These are phyloP conservation scores for Quadriops clusia DNA, from an alignment of 2,888 invertebrate species.

Conservation along the genomic window DNA sequence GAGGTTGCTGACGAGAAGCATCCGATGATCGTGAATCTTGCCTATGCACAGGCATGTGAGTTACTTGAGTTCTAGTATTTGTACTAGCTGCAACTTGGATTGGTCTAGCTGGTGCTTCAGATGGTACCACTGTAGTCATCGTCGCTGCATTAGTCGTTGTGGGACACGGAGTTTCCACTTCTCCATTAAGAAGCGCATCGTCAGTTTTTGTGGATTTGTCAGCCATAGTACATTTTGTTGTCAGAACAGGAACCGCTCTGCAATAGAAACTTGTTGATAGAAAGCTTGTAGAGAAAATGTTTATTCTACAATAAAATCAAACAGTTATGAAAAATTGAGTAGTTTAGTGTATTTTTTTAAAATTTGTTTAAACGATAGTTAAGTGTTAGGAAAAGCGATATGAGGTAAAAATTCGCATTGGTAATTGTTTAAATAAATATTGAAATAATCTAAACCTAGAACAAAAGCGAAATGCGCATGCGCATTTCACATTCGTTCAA, in stretches of 20 bases:
- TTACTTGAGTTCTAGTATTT: conserved; percentile 19
- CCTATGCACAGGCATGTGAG: conserved; percentile 13
- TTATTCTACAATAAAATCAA: too few relatives aligned
- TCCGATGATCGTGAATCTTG: conserved; percentile 16
- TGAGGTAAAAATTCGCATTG: too few relatives aligned
- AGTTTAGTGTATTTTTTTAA: too few relatives aligned
- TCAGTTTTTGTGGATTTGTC: conserved; percentile 63
- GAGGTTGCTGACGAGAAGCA: conserved; percentile 19
- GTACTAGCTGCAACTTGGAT: conserved; percentile 23
- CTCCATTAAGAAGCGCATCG: conserved; percentile 32
- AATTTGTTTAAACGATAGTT: too few relatives aligned
- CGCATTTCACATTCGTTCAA: too few relatives aligned
- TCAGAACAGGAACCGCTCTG: conserved; percentile 32
- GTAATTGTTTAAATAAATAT: too few relatives aligned
- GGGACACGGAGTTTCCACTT: conserved; percentile 28
- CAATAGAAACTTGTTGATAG: too few relatives aligned
- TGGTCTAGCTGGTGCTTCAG: conserved; percentile 26
- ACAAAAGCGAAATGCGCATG: conserved; percentile 2
- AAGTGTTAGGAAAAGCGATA: too few relatives aligned
- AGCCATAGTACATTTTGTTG: conserved; percentile 42
- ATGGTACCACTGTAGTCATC: conserved; percentile 38
- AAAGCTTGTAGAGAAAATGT: too few relatives aligned
- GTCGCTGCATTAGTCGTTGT: conserved; percentile 43
- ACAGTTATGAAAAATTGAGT: too few relatives aligned
- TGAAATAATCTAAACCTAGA: too few relatives aligned